Conservation (phyloP, 2,113 vertebrate species). For the Poeciliopsis retropinna region DNA sequence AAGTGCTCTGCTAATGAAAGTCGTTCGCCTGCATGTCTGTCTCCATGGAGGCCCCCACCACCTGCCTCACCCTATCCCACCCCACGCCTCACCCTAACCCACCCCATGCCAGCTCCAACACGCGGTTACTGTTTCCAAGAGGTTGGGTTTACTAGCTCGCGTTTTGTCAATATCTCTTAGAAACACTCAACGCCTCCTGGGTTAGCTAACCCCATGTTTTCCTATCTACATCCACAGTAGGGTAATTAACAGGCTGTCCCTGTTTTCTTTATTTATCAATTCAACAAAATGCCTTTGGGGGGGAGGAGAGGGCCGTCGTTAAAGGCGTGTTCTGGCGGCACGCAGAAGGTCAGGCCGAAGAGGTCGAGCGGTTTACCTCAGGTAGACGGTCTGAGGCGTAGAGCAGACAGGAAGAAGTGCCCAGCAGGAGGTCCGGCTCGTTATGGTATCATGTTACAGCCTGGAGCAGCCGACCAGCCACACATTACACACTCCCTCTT, state of each 20-base stretch:
- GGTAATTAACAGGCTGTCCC: background rate
- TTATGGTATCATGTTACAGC: slow-evolving; percentile 74
- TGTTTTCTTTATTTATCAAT: background rate
- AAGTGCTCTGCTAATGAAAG: slow-evolving; percentile 66
- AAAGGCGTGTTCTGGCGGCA: background rate
- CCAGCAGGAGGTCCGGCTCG: slow-evolving; percentile 66
- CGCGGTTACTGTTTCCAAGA: slow-evolving; percentile 18
- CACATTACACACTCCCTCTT: slow-evolving; percentile 26
- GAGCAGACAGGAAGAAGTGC: slow-evolving; percentile 70
- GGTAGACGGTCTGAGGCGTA: slow-evolving; percentile 42
- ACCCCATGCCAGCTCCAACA: slow-evolving; percentile 3
- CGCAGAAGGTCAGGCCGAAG: background rate
- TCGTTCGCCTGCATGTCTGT: slow-evolving; percentile 67
- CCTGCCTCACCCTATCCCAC: background rate
- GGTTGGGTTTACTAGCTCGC: slow-evolving; percentile 19
- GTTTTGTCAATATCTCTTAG: background rate
- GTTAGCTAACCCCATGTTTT: background rate
- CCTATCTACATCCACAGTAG: background rate
- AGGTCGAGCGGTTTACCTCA: slow-evolving; percentile 32
- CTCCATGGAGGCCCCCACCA: slow-evolving; percentile 63
- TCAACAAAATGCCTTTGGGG: background rate
- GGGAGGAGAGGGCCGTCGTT: background rate
- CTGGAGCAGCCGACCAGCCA: slow-evolving; percentile 57
- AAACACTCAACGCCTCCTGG: background rate
- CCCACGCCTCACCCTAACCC: background rate